phyloP scores from a whole-genome alignment of 2,113 vertebrate species.

The Salminus brasiliensis region DNA sequence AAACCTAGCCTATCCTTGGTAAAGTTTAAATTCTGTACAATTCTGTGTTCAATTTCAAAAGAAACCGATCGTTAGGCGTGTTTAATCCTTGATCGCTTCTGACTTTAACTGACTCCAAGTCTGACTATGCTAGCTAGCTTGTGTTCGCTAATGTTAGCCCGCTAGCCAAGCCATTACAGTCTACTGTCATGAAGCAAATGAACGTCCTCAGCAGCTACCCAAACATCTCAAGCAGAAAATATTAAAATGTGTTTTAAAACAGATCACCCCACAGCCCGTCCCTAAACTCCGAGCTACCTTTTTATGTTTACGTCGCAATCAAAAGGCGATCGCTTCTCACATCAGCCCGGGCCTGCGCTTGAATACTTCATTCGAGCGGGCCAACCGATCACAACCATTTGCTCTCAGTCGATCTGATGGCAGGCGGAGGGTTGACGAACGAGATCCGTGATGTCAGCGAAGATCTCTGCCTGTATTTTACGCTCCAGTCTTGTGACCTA shows the following conservation, averaged over 20 bases:
- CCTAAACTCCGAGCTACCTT: constrained; percentile 61
- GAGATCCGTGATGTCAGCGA: neutral
- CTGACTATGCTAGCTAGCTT: neutral
- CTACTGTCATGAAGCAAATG: neutral
- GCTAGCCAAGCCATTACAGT: neutral
- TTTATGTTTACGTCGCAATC: constrained; percentile 41
- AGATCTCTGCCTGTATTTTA: constrained; percentile 18
- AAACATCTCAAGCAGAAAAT: neutral
- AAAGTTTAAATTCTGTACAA: neutral
- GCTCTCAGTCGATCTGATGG: constrained; percentile 53
- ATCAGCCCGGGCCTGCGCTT: constrained; percentile 72
- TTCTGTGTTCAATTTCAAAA: no score
- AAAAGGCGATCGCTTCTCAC: constrained; percentile 41
- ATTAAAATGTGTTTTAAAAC: no score
- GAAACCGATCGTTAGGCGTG: neutral
- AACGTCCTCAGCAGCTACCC: neutral
- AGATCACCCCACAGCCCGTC: no score
- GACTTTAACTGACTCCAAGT: neutral
- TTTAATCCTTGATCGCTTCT: neutral
- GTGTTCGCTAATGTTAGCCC: neutral
- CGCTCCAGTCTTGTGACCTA: constrained; percentile 60
- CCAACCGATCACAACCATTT: constrained; percentile 66
- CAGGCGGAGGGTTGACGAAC: constrained; percentile 24
- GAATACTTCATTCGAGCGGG: constrained; percentile 63
- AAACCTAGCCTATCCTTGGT: neutral